Percentiles rank a stretch among this genome's conserved stretches.
Evolutionary conservation across 2,797 vertebrate species (phyloP).

Genomic region (Setipinna tenuifilis): DNA sequence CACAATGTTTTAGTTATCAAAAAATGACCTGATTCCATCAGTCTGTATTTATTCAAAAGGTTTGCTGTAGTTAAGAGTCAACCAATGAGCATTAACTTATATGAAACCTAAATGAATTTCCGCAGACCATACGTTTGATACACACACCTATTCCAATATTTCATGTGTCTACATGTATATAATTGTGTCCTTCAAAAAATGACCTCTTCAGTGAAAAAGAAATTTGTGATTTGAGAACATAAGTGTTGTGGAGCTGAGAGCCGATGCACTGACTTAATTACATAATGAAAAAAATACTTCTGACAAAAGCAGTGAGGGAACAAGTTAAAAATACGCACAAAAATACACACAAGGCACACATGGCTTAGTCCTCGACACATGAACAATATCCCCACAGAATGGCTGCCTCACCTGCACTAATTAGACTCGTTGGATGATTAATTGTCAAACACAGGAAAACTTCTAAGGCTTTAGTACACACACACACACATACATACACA

Average conservation of each 20-base stretch:
- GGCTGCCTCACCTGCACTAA: background rate
- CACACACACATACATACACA: background rate
- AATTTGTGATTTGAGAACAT: background rate
- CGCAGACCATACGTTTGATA: background rate
- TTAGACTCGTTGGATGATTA: background rate
- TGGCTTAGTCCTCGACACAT: conserved; percentile 17
- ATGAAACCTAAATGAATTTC: background rate
- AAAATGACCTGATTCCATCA: background rate
- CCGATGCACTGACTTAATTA: background rate
- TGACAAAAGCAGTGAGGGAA: background rate
- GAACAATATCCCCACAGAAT: background rate
- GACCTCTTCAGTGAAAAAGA: background rate
- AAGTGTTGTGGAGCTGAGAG: background rate
- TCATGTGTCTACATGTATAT: too few relatives aligned
- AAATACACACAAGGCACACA: background rate
- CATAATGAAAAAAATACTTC: background rate
- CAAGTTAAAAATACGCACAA: background rate
- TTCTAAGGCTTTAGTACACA: background rate
- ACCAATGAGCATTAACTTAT: background rate
- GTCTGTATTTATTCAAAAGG: background rate
- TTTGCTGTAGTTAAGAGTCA: background rate
- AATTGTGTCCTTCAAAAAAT: background rate
- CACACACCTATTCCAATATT: background rate
- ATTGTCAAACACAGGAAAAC: background rate
- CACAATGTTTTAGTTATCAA: background rate